Evolutionary conservation across 2,797 vertebrate genomes (phyloP), one percentile per base, ranked within the genome.

Genomic region (Sylvilagus floridanus): DNA sequence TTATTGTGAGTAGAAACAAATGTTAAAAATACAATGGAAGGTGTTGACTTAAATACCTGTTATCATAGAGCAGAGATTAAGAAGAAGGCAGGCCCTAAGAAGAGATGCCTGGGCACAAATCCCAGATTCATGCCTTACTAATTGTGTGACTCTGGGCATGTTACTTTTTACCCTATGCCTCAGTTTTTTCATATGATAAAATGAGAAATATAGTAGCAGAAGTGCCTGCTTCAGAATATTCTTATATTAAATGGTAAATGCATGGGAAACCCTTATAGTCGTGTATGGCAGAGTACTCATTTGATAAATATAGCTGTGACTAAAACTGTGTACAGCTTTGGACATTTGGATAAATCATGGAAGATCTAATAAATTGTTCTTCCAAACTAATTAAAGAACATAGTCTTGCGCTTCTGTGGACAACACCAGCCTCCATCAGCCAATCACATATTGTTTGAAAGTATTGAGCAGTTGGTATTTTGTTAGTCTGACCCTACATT

Each of bases 1-100:
- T 57, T 82, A 86, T 19, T 63, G 24, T 88, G 30, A 93, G 83
- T 57, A 96, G 52, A 66, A 92, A 24, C n/a, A 72, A 35, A 82
- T 28, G 37, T 87, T 81, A 84, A 78, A 86, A 5, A 12, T 82
- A 60, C 52, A n/a, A 96, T 68, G 2, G 57, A 37, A 81, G 11
- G 4, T 91, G 81, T 73, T 95, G 17, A 76, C 83, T 81, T 87
- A 89, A 84, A 75, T 42, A 66, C 2, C 17, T 88, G 26, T 26
- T 72, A 19, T 42, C 9, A 30, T n/a, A 50, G 60, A 37, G 84
- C 37, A 81, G n/a, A 82, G 26, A 7, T 72, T 88, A 50, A 52
- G 14, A 79, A 7, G 26, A 84, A 88, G 66, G 73, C 90, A 90
- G 12, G 3, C 1, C 21, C 8, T 52, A 4, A 28, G 37, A 50